These are phyloP conservation scores for Tachypleus tridentatus DNA, from an alignment of 1,140 invertebrate species.

Conservation along the genomic window DNA sequence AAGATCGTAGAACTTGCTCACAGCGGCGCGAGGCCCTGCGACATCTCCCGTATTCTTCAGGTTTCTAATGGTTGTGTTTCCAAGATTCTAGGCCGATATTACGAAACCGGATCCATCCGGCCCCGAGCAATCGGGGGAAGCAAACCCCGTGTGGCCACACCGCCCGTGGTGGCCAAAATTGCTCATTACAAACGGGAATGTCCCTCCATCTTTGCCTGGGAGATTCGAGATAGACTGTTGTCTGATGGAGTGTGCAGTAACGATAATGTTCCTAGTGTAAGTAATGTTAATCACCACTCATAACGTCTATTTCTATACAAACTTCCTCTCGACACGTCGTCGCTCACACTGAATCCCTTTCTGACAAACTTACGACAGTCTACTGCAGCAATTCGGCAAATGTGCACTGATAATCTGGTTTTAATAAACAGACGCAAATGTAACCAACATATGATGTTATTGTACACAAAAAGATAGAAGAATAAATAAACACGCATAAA, in stretches of 20 bases:
- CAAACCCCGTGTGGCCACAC: constrained; percentile 91
- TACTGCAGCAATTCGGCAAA: too few species aligned
- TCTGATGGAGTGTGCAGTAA: constrained; percentile 95
- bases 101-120: constrained; percentile 95
- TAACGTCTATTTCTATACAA: too few species aligned
- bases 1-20: constrained; percentile 95
- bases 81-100: constrained; percentile 91
- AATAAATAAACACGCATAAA: too few species aligned
- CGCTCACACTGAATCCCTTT: too few species aligned
- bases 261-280: constrained; percentile 99
- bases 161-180: constrained; percentile 85
- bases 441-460: too few species aligned
- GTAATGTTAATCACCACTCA: constrained; percentile 37
- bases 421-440: too few species aligned
- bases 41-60: constrained; percentile 92
- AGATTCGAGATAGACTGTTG: constrained; percentile 88
- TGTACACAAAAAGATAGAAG: too few species aligned
- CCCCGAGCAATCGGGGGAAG: constrained; percentile 90
- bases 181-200: constrained; percentile 92
- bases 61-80: constrained; percentile 86
- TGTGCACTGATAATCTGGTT: too few species aligned
- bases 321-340: too few species aligned
- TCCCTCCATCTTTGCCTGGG: constrained; percentile 97
- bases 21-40: constrained; percentile 90
- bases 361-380: too few species aligned